Conservation (phyloP, 2,888 invertebrate genomes). For the Rhagonycha lutea region DNA sequence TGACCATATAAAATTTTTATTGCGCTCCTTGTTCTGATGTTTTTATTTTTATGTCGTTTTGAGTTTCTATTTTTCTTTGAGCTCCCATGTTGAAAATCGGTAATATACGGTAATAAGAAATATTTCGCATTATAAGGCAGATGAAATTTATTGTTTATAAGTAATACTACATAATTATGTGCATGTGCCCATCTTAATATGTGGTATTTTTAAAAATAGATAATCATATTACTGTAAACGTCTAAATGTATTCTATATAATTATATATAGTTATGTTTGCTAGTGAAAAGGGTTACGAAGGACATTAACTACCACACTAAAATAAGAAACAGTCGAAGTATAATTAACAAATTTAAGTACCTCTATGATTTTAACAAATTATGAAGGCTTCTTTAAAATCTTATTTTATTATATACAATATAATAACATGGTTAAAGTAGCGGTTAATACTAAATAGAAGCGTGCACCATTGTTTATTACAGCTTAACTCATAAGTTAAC, state of each 20-base stretch:
- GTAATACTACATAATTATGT: no score
- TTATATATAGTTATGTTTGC: constrained; percentile 7
- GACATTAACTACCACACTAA: constrained; percentile 8
- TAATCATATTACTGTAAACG: neutral
- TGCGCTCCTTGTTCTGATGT: no score
- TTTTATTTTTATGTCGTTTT: no score
- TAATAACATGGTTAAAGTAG: constrained; percentile 24
- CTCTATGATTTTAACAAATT: constrained; percentile 15
- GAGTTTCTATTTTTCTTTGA: no score
- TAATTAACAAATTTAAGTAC: constrained; percentile 24
- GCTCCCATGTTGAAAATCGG: no score
- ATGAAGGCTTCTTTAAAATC: neutral
- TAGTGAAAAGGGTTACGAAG: constrained; percentile 7
- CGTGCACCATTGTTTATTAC: constrained; percentile 24
- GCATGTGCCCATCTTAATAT: no score
- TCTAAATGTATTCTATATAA: constrained; percentile 1
- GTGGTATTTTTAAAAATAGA: neutral
- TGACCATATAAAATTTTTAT: no score
- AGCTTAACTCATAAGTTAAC: constrained; percentile 18
- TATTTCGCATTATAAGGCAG: no score
- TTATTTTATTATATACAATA: neutral
- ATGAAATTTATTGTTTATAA: no score
- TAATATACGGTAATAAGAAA: no score
- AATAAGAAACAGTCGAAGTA: constrained; percentile 19
- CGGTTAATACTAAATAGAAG: constrained; percentile 28